Evolutionary conservation across 2,888 invertebrate species (phyloP), one percentile per base, ranked within the genome.

Genomic region (Tipula confusa): DNA sequence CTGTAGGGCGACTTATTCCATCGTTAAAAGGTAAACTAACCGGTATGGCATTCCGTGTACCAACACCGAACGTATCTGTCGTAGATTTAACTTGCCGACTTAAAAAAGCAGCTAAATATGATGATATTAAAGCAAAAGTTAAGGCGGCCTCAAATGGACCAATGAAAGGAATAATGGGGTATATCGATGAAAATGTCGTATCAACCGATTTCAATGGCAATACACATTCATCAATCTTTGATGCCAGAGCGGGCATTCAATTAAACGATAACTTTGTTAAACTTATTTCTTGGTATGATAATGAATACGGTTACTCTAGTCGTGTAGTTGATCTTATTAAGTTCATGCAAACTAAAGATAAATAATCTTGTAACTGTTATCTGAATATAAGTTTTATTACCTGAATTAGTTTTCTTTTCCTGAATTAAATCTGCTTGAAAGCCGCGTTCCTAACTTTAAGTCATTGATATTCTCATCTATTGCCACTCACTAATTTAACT

Each of bases 31-130:
- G 98, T 86, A 99, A 99, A 91, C 92, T 99, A 85, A 99, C 99
- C 85, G 99, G 99, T 87, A 99, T 99, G 99, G 98, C 99, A 86
- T 99, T 99, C 97, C 96, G 99, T 89, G 99, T 99, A 18, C 99
- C 99, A 82, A 95, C 96, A 83, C 94, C 97, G 85, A 97, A 99
- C 90, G 99, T 99, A 0, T 99, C 99, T 0, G 99, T 99, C 82
- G 99, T 99, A 64, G 99, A 99, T 90, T 93, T 99, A 87, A 99
- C 99, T 83, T 95, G 95, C 86, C 94, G 96, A 86, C 92, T 96
- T 84, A 95, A 92, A 89, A 99, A 98, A 90, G 94, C 93, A 24
- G 96, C 98, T 84, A 92, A 92, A 85, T 96, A 97, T 87, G 98
- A 97, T 83, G 94, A 94, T 83, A 98, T 98, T 91, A 98, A 98